Evolutionary conservation across 1,140 invertebrate genomes (phyloP).

Genomic region (Macrobrachium rosenbergii): DNA sequence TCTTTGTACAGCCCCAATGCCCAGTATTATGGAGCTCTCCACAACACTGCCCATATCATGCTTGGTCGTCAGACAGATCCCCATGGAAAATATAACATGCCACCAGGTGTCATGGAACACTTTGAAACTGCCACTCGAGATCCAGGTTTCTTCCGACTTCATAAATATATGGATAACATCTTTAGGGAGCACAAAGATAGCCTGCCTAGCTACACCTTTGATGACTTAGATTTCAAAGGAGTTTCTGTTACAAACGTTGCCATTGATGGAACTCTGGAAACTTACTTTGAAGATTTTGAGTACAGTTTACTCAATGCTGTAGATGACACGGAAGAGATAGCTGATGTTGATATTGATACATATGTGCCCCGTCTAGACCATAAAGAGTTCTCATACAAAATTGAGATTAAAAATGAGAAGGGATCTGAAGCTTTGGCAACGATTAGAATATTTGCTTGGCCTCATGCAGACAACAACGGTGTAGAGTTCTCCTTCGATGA

Average conservation of each 20-base stretch:
- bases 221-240: conserved; percentile 23
- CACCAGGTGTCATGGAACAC: conserved; percentile 8
- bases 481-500: conserved; percentile 19
- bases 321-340: conserved; percentile 6
- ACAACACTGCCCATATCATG: conserved; percentile 3
- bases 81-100: conserved; percentile 2
- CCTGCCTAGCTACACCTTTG: conserved; percentile 41
- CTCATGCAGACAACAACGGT: conserved; percentile 24
- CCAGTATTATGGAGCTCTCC: not conserved
- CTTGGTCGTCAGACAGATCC: conserved; percentile 15
- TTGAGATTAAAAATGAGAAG: conserved; percentile 3
- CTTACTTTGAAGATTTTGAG: conserved; percentile 42
- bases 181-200: conserved; percentile 34
- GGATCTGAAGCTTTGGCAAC: conserved; percentile 14
- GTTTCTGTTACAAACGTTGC: not conserved
- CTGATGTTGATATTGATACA: too few relatives aligned
- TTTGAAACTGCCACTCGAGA: conserved; percentile 18
- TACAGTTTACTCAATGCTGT: conserved; percentile 32
- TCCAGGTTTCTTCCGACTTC: conserved; percentile 1
- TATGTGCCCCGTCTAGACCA: conserved; percentile 26
- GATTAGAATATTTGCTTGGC: conserved; percentile 40
- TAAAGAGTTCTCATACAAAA: conserved; percentile 4
- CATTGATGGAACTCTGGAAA: conserved; percentile 5
- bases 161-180: conserved; percentile 15
- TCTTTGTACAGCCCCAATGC: conserved; percentile 13